Percentiles rank a stretch among this genome's conserved stretches.
These are phyloP conservation scores for Andinoacara biseriatus DNA, from an alignment of 2,113 vertebrate species.

Conservation along the genomic window DNA sequence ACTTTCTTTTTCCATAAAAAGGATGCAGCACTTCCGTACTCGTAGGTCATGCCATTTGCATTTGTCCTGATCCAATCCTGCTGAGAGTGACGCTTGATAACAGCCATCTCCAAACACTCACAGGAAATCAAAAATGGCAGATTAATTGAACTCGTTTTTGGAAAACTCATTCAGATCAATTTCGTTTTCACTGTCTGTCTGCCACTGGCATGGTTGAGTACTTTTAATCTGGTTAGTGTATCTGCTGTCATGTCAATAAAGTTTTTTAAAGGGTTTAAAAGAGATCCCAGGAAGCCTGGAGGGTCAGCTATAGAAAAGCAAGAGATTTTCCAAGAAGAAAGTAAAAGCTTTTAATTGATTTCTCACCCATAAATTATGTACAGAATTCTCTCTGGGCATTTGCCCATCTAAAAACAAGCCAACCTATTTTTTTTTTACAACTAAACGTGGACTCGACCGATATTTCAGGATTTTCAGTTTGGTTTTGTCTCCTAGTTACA, in stretches of 20 bases:
- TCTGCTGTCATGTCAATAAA: constrained; percentile 29
- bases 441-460: neutral
- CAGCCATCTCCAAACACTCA: neutral
- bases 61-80: neutral
- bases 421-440: constrained; percentile 1
- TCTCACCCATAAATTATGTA: constrained; percentile 7
- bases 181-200: constrained; percentile 13
- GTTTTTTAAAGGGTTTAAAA: constrained; percentile 50
- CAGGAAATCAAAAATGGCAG: constrained; percentile 42
- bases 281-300: neutral
- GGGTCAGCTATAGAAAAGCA: neutral
- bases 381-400: neutral
- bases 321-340: neutral
- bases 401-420: constrained; percentile 9
- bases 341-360: constrained; percentile 24
- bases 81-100: constrained; percentile 3
- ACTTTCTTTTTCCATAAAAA: neutral
- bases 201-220: neutral
- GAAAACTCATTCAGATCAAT: constrained; percentile 31
- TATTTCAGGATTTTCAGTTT: constrained; percentile 14
- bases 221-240: constrained; percentile 48
- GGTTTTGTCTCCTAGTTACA: constrained; percentile 51
- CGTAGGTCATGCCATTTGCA: constrained; percentile 26
- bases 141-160: constrained; percentile 43
- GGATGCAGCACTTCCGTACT: constrained; percentile 5